These are phyloP conservation scores for Nemopilema nomurai DNA, from an alignment of 30 jellyfish, hydroid and myxozoan genomes.

Conservation along the genomic window DNA sequence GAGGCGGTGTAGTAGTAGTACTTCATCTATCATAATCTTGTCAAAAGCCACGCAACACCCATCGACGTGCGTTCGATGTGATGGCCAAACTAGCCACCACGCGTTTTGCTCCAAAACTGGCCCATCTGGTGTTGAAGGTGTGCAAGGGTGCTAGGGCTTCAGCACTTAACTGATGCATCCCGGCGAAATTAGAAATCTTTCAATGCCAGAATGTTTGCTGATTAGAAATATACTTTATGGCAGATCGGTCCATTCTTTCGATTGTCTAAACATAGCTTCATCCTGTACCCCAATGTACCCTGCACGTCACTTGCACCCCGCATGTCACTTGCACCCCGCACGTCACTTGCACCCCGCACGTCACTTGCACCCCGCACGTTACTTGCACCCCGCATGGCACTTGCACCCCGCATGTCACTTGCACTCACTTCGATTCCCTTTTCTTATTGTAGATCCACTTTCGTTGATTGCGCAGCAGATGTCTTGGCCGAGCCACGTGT, in stretches of 20 bases:
- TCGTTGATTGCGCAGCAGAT: conserved; percentile 30
- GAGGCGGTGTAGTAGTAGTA: too few species aligned
- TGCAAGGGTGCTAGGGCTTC: too few species aligned
- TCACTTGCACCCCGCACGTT: not conserved
- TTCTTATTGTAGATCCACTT: not conserved
- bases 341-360: not conserved
- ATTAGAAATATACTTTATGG: too few species aligned
- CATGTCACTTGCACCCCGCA: not conserved
- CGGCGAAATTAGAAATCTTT: too few species aligned
- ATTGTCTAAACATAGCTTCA: too few species aligned
- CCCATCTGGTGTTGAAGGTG: not conserved
- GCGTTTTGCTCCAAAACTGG: not conserved
- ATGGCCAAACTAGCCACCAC: too few species aligned
- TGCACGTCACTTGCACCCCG: not conserved
- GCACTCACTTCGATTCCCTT: not conserved
- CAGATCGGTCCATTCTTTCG: too few species aligned
- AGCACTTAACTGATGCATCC: too few species aligned
- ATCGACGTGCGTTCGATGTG: too few species aligned
- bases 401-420: not conserved
- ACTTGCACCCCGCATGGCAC: not conserved
- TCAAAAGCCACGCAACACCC: too few species aligned
- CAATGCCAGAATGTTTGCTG: too few species aligned
- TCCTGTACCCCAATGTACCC: not conserved
- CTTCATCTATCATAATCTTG: too few species aligned
- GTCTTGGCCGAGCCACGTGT: conserved; percentile 54